Percentiles rank a stretch among this genome's conserved stretches.
Conservation (phyloP, 1,140 invertebrate genomes). For the roundworm (Caenorhabditis elegans) region WBcel235 BX284602.5:7753501-7754000, state of each 20-base stretch:
- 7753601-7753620: background rate
- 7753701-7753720: conserved; percentile 3
- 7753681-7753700: background rate
- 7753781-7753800: conserved; percentile 12
- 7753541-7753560: no score
- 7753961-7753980: no score
- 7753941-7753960: no score
- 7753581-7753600: background rate
- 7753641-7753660: background rate
- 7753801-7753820: no score
- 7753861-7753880: no score
- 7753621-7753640: background rate
- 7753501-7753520: background rate
- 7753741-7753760: background rate
- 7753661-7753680: background rate
- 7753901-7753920: no score
- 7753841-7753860: no score
- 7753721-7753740: background rate
- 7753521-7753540: conserved; percentile 8
- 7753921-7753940: no score
- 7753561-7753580: no score
- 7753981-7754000: no score
- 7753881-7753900: no score
- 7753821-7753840: no score
- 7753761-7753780: background rate